Conservation (phyloP, 2,888 invertebrate genomes). For the Aspidapion aeneum region DNA sequence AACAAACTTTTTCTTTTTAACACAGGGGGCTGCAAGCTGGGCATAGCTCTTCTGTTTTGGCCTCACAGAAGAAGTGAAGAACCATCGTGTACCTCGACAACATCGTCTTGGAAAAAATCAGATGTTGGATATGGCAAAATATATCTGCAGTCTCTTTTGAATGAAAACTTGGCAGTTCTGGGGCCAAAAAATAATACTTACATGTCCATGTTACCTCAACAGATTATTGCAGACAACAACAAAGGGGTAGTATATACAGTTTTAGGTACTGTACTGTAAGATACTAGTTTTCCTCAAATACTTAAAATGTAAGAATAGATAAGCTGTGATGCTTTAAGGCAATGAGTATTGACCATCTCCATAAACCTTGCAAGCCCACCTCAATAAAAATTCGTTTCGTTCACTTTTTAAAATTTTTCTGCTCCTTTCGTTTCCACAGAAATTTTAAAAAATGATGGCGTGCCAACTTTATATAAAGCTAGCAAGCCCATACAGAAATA, state of each 20-base stretch:
- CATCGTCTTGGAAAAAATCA: background rate
- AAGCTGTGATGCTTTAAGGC: no score
- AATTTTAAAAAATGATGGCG: no score
- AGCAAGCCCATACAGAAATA: no score
- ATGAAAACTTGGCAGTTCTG: background rate
- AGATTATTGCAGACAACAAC: background rate
- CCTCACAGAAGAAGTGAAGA: constrained; percentile 2
- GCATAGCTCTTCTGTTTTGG: background rate
- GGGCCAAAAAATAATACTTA: background rate
- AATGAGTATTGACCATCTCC: no score
- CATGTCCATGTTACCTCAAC: background rate
- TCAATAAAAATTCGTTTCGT: no score
- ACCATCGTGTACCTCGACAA: background rate
- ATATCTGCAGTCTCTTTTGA: background rate
- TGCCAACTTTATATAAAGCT: no score
- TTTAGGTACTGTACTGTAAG: background rate
- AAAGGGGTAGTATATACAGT: background rate
- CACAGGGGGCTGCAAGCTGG: background rate
- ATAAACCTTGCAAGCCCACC: no score
- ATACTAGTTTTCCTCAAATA: no score
- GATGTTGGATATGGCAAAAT: background rate
- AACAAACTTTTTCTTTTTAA: background rate
- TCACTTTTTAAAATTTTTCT: no score
- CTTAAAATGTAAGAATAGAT: no score
- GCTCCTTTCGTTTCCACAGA: no score